phyloP scores from a whole-genome alignment of 2,113 vertebrate genomes.

The Rynchops niger region DNA sequence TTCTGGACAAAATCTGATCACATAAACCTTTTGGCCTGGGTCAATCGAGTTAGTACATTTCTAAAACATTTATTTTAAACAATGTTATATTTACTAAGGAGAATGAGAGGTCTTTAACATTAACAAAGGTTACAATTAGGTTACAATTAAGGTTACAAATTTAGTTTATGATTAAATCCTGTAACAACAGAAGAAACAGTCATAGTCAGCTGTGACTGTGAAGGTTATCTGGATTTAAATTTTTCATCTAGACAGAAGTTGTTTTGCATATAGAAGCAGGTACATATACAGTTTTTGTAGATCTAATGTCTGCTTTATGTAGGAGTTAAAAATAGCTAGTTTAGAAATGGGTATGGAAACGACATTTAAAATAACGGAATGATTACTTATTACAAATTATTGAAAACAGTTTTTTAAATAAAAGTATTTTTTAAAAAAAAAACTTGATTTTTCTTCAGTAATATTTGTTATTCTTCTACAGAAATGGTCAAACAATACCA shows the following conservation, averaged over 20 bases:
- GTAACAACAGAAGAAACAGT: not conserved
- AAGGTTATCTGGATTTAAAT: not conserved
- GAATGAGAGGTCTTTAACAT: not conserved
- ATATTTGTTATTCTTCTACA: not conserved
- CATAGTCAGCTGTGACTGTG: not conserved
- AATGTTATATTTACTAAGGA: not conserved
- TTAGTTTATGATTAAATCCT: not conserved
- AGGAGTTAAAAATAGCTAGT: not conserved
- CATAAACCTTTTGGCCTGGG: not conserved
- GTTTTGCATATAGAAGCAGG: not conserved
- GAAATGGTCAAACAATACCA: not conserved
- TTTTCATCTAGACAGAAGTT: not conserved
- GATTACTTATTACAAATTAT: not conserved
- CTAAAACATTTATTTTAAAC: not conserved
- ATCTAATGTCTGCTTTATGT: not conserved
- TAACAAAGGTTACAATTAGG: too few species aligned
- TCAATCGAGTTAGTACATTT: not conserved
- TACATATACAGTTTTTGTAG: not conserved
- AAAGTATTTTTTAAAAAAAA: not conserved
- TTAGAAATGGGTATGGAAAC: not conserved
- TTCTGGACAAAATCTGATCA: not conserved
- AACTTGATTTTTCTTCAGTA: not conserved
- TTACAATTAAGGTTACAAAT: not conserved
- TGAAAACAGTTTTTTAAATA: not conserved
- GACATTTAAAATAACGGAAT: not conserved